phyloP scores from a whole-genome alignment of 2,113 vertebrate genomes.

The Podarcis muralis region DNA sequence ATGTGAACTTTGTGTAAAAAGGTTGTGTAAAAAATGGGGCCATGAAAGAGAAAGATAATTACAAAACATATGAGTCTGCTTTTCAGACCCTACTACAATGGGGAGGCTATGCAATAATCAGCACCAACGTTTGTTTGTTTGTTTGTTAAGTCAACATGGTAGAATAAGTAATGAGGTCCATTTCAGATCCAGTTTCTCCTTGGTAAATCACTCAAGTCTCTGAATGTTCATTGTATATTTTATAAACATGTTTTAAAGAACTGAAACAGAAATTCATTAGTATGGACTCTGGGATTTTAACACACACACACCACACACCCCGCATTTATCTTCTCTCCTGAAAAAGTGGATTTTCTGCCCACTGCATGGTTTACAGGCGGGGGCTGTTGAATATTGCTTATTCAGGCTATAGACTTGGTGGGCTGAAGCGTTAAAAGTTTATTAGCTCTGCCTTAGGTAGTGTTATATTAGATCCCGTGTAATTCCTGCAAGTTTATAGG shows the following conservation, averaged over 20 bases:
- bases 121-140: background rate
- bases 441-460: conserved; percentile 61
- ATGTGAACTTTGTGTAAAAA: too few species aligned
- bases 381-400: conserved; percentile 49
- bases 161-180: background rate
- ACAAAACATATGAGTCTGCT: background rate
- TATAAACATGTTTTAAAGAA: conserved; percentile 34
- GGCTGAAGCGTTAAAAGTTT: conserved; percentile 50
- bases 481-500: conserved; percentile 52
- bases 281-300: conserved; percentile 25
- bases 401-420: conserved; percentile 50
- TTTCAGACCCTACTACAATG: background rate
- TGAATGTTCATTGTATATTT: conserved; percentile 12
- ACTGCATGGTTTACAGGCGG: conserved; percentile 30
- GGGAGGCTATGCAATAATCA: background rate
- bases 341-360: conserved; percentile 47
- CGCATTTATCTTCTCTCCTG: conserved; percentile 20
- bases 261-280: conserved; percentile 39
- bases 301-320: too few species aligned
- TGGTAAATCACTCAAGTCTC: conserved; percentile 8
- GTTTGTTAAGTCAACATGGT: background rate
- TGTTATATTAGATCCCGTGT: conserved; percentile 56
- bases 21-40: too few species aligned
- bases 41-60: too few species aligned
- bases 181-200: conserved; percentile 26